Conservation (phyloP, 2,888 invertebrate genomes). For the Mesoligia furuncula region DNA sequence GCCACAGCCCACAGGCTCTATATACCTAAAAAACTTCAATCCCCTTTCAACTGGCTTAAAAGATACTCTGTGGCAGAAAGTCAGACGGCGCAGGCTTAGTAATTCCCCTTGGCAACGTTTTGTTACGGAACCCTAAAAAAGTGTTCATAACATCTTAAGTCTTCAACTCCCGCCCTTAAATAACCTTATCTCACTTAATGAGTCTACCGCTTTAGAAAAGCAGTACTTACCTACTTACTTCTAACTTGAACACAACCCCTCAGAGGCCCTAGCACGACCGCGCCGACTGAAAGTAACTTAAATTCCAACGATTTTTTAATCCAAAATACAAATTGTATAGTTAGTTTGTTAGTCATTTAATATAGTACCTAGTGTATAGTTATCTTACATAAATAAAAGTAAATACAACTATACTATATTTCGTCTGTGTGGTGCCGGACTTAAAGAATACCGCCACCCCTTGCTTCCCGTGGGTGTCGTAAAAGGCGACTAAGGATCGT, state of each 20-base stretch:
- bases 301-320: background rate
- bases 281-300: background rate
- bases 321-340: background rate
- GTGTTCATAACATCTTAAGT: conserved; percentile 31
- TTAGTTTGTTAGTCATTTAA: too few relatives aligned
- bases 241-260: conserved; percentile 20
- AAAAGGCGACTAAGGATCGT: too few relatives aligned
- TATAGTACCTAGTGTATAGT: too few relatives aligned
- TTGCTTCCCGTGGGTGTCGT: too few relatives aligned
- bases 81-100: background rate
- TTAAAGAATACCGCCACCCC: too few relatives aligned
- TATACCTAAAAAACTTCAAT: too few relatives aligned
- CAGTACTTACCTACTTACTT: conserved; percentile 39
- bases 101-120: background rate
- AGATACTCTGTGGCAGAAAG: background rate
- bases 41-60: background rate
- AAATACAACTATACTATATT: too few relatives aligned
- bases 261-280: background rate
- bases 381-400: too few relatives aligned
- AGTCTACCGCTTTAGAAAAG: conserved; percentile 29
- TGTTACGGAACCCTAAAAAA: background rate
- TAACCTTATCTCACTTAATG: conserved; percentile 41
- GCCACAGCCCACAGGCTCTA: too few relatives aligned
- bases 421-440: too few relatives aligned
- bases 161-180: conserved; percentile 22